phyloP scores from a whole-genome alignment of 2,113 vertebrate species.

The Octodon degus region DNA sequence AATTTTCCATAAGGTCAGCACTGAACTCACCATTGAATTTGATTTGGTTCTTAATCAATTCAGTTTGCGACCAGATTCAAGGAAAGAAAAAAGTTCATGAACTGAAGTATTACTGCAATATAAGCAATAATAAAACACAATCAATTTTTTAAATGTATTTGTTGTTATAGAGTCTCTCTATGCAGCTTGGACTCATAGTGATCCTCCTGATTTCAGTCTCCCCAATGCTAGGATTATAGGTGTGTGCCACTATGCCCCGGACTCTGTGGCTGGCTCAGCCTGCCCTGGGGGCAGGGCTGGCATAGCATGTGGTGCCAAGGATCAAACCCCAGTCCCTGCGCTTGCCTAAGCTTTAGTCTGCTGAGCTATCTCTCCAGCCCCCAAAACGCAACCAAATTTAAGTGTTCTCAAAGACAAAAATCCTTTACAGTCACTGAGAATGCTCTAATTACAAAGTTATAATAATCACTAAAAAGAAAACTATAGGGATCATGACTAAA shows the following conservation, averaged over 20 bases:
- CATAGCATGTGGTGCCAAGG: too few relatives aligned
- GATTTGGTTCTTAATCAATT: background rate
- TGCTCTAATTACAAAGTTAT: slow-evolving; percentile 52
- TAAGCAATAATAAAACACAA: slow-evolving; percentile 46
- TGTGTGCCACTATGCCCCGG: too few relatives aligned
- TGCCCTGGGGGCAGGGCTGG: too few relatives aligned
- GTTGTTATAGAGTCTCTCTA: too few relatives aligned
- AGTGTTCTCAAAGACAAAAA: slow-evolving; percentile 50
- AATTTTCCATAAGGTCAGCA: background rate
- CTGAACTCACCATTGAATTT: background rate
- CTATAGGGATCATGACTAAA: slow-evolving; percentile 20
- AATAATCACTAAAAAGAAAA: slow-evolving; percentile 52
- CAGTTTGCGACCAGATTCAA: background rate
- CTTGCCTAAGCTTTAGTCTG: too few relatives aligned
- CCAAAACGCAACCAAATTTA: background rate
- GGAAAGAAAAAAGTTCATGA: background rate
- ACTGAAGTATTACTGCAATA: background rate
- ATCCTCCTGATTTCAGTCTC: too few relatives aligned
- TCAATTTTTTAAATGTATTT: background rate
- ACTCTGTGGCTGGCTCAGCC: too few relatives aligned
- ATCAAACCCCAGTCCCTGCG: too few relatives aligned
- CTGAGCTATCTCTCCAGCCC: too few relatives aligned
- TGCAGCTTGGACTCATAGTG: too few relatives aligned
- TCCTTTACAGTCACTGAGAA: background rate
- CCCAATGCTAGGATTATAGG: too few relatives aligned